A percentile compares a stretch with the other conserved stretches of the same genome.
phyloP scores from a whole-genome alignment of 2,797 vertebrate genomes.

The Hyperoplus lanceolatus region DNA sequence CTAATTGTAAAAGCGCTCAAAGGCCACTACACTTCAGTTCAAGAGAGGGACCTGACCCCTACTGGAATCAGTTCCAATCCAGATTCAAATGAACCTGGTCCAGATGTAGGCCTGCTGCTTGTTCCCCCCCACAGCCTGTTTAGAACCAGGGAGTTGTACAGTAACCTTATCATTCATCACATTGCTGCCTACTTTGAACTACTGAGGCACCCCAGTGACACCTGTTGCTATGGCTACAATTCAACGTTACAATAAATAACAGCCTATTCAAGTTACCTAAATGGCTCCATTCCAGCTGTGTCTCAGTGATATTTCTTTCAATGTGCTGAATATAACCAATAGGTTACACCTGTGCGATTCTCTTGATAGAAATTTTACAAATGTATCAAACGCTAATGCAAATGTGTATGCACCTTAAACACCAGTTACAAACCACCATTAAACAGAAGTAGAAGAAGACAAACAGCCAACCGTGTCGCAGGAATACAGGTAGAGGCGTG shows the following conservation, averaged over 20 bases:
- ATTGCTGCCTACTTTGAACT: constrained; percentile 21
- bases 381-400: too few relatives aligned
- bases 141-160: not conserved
- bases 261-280: constrained; percentile 60
- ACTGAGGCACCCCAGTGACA: constrained; percentile 47
- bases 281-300: constrained; percentile 16
- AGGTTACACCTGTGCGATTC: too few relatives aligned
- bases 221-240: constrained; percentile 72
- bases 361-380: too few relatives aligned
- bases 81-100: not conserved
- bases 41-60: not conserved
- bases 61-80: not conserved
- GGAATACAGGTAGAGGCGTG: too few relatives aligned
- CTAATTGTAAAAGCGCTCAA: too few relatives aligned
- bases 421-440: too few relatives aligned
- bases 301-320: constrained; percentile 49
- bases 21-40: not conserved
- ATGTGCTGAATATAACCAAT: constrained; percentile 15
- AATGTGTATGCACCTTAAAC: too few relatives aligned
- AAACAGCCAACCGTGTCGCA: too few relatives aligned
- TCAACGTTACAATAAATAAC: constrained; percentile 44
- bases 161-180: constrained; percentile 17
- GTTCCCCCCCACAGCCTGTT: not conserved
- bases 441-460: too few relatives aligned
- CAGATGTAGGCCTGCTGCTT: too few relatives aligned